Evolutionary conservation across 1,140 invertebrate species (phyloP), one percentile per base, ranked within the genome.

Genomic region (Macrocentrus cingulum): DNA sequence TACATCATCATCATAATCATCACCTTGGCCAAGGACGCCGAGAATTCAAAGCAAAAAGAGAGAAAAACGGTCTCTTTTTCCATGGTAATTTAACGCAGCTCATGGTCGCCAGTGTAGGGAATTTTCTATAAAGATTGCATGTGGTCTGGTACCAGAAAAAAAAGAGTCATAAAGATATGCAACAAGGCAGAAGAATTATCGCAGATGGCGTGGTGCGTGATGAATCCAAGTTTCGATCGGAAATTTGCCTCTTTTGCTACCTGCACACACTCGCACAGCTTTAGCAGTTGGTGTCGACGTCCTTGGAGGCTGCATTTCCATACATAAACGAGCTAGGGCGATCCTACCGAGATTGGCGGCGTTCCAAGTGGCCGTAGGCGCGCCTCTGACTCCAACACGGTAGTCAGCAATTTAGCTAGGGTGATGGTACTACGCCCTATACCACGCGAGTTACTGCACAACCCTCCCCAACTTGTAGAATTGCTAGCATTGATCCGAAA

Each of bases 321-420:
- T 68, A 67, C 60, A 66, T 65, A 70, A 69, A 69, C 63, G 67
- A 41, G 46, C n/a, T 32, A 18, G 51, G 51, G 58, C 55, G 61
- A 62, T 62, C 63, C 62, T 29, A 49, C 37, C 57, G 46, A 52
- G 45, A 57, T 60, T 69, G 67, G 68, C 68, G 36, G 29, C 15
- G 23, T 37, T 63, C 64, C 67, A 69, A 56, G 46, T 41, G 50
- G 29, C 56, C 60, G 52, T 64, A 48, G 54, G 58, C 55, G 56
- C 37, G 19, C 19, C 32, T 62, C 56, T 58, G 50, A 61, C 52
- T 64, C 15, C 37, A 39, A 63, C 60, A 59, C 60, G 61, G 59
- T 61, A 70, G 67, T 69, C 69, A 67, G 63, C 67, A 70, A 67
- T 70, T 70, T 69, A 60, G 58, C 42, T 59, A 57, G 57, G 57